A percentile compares a stretch with the other conserved stretches of the same genome.
Evolutionary conservation across 2,113 vertebrate species (phyloP).

Genomic region (Numenius arquata): DNA sequence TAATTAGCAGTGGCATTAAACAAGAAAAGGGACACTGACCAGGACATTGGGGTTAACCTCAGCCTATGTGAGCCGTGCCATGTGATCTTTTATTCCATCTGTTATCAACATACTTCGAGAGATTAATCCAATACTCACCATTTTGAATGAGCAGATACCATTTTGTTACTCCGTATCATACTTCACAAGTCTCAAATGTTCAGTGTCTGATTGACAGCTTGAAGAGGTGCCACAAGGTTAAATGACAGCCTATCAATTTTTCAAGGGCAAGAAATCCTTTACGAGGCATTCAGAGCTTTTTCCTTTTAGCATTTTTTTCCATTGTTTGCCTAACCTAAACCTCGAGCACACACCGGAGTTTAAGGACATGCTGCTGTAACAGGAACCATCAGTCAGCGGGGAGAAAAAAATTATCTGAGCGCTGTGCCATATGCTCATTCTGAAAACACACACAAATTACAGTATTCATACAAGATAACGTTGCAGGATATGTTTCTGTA

Average conservation of each 20-base stretch:
- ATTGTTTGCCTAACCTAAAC: conserved; percentile 27
- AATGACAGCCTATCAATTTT: conserved; percentile 57
- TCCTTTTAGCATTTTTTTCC: conserved; percentile 16
- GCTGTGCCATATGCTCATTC: neutral
- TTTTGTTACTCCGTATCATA: conserved; percentile 52
- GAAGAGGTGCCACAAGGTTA: conserved; percentile 56
- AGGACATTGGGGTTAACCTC: conserved; percentile 71
- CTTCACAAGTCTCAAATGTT: conserved; percentile 51
- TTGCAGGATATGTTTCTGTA: neutral
- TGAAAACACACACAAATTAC: conserved; percentile 10
- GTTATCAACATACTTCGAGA: conserved; percentile 72
- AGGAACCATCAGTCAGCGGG: neutral
- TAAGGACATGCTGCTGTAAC: conserved; percentile 26
- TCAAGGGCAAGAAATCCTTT: conserved; percentile 65
- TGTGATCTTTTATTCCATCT: conserved; percentile 74
- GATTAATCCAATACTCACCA: conserved; percentile 70
- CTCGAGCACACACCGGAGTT: neutral
- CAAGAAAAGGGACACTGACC: conserved; percentile 68
- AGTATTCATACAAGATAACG: neutral
- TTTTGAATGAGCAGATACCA: conserved; percentile 67
- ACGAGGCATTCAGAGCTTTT: neutral
- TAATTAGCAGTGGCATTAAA: conserved; percentile 75
- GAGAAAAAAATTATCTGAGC: neutral
- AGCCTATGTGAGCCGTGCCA: conserved; percentile 65
- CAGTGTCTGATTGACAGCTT: conserved; percentile 43